Percentiles rank a stretch among this genome's conserved stretches.
These are phyloP conservation scores for Athene cunicularia DNA, from an alignment of 2,113 vertebrate genomes.

Conservation along the genomic window DNA sequence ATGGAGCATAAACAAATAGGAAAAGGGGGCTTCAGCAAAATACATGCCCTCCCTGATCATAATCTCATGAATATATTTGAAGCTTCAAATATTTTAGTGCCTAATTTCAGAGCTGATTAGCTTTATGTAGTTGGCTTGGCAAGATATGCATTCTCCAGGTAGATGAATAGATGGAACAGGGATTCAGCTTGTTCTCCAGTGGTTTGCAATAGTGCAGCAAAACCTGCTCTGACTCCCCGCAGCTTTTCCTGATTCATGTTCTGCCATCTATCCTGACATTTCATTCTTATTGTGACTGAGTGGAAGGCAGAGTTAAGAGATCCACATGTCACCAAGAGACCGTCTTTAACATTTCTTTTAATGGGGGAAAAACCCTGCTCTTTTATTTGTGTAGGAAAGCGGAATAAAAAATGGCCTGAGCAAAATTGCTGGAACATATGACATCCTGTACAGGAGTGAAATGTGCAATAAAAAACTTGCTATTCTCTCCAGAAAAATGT, in stretches of 20 bases:
- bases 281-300: background rate
- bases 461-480: background rate
- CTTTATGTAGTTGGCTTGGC: background rate
- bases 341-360: background rate
- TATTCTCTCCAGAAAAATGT: background rate
- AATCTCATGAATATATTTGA: background rate
- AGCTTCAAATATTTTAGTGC: slow-evolving; percentile 19
- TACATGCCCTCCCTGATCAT: background rate
- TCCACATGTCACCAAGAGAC: background rate
- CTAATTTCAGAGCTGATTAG: background rate
- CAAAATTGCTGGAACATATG: background rate
- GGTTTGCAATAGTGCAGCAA: background rate
- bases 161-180: background rate
- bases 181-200: background rate
- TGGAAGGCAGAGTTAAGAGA: background rate
- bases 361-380: background rate
- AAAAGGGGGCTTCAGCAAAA: background rate
- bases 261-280: background rate
- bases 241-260: background rate
- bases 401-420: background rate
- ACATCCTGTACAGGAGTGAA: background rate
- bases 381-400: background rate
- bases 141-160: background rate
- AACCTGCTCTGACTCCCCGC: background rate
- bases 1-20: background rate